Evolutionary conservation across 2,113 vertebrate species (phyloP).

Genomic region (Phyllostomus discolor): DNA sequence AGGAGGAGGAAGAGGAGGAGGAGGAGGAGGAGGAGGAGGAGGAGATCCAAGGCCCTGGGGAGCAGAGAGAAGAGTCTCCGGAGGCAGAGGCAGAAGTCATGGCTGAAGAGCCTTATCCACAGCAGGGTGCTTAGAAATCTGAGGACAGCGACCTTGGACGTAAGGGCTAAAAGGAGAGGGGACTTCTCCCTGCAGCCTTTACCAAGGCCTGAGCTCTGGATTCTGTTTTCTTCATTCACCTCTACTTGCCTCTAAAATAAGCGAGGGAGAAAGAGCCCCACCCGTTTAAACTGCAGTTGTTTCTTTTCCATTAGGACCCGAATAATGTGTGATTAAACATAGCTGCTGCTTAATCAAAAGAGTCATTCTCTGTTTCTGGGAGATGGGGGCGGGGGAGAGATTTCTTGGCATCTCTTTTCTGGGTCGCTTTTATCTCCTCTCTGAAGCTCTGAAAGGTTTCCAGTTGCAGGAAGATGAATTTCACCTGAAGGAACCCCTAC

Average conservation of each 20-base stretch:
- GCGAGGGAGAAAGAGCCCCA: neutral
- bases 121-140: neutral
- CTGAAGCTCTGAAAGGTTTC: constrained; percentile 11
- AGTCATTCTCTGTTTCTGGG: constrained; percentile 30
- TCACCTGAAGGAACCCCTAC: neutral
- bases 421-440: neutral
- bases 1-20: too few relatives aligned
- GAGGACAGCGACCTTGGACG: neutral
- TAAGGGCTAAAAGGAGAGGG: neutral
- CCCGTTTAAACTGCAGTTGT: neutral
- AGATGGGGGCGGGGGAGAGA: neutral
- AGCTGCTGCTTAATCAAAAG: constrained; percentile 22
- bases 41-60: neutral
- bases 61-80: neutral
- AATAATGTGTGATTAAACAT: constrained; percentile 53
- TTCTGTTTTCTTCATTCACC: neutral
- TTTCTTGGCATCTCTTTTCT: neutral
- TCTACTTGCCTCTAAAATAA: constrained; percentile 30
- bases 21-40: neutral
- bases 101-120: neutral
- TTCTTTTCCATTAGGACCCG: neutral
- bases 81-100: neutral
- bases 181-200: neutral
- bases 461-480: neutral
- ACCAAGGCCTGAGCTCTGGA: neutral